Percentiles rank a stretch among this genome's conserved stretches.
phyloP scores from a whole-genome alignment of 2,888 invertebrate genomes.

The Drosophila suboccidentalis region DNA sequence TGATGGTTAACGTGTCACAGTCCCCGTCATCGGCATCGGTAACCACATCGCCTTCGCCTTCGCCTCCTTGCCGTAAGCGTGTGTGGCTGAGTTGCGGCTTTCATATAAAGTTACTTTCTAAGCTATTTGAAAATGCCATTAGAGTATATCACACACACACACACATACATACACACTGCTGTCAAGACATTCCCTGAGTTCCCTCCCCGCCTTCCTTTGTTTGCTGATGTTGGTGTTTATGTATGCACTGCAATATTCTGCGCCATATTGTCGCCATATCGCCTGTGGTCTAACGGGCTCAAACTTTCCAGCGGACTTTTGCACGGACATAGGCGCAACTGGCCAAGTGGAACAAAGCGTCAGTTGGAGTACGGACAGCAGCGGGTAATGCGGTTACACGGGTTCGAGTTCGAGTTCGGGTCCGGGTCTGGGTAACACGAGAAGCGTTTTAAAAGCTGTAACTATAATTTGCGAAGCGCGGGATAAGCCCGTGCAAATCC shows the following conservation, averaged over 20 bases:
- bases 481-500: conserved; percentile 34
- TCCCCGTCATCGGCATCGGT: conserved; percentile 14
- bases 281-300: conserved; percentile 54
- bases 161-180: conserved; percentile 27
- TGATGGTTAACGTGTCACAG: conserved; percentile 51
- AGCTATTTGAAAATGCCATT: conserved; percentile 80
- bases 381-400: conserved; percentile 67
- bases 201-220: conserved; percentile 11
- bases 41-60: conserved; percentile 11
- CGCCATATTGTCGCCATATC: conserved; percentile 64
- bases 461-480: conserved; percentile 42
- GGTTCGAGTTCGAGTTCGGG: conserved; percentile 26
- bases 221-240: conserved; percentile 67
- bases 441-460: conserved; percentile 32
- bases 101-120: conserved; percentile 72
- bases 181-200: conserved; percentile 51
- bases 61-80: conserved; percentile 9
- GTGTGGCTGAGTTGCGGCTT: conserved; percentile 43
- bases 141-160: conserved; percentile 68
- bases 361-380: conserved; percentile 57
- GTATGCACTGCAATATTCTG: conserved; percentile 71
- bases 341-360: conserved; percentile 27
- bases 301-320: conserved; percentile 35
- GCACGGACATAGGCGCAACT: conserved; percentile 60
- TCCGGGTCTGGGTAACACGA: conserved; percentile 32